Evolutionary conservation across 2,797 vertebrate genomes (phyloP).

Genomic region (Sciurus carolinensis): DNA sequence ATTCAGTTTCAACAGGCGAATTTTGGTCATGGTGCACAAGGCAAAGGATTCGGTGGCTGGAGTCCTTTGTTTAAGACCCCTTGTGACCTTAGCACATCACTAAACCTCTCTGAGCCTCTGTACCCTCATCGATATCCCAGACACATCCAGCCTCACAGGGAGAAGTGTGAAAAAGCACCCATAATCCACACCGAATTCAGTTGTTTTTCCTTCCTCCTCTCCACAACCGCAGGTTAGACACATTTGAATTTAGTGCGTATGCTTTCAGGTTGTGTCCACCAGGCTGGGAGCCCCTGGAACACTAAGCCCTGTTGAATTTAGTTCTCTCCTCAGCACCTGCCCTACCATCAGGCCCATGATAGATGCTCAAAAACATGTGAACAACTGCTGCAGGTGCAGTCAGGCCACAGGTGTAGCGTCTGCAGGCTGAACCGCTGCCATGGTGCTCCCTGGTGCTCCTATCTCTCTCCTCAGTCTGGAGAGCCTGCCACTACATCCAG

Average conservation of each 20-base stretch:
- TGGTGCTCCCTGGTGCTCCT: background rate
- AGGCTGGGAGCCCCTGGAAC: background rate
- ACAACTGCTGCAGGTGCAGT: background rate
- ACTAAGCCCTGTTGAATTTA: background rate
- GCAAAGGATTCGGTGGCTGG: background rate
- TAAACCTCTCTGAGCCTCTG: background rate
- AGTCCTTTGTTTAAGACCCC: background rate
- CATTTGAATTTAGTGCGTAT: background rate
- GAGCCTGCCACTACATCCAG: too few relatives aligned
- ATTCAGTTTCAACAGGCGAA: background rate
- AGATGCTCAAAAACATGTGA: background rate
- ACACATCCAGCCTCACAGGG: background rate
- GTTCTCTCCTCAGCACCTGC: background rate
- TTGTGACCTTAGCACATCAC: background rate
- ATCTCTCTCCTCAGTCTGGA: background rate
- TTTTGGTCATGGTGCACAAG: background rate
- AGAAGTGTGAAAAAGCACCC: background rate
- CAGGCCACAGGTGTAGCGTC: background rate
- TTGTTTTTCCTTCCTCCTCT: background rate
- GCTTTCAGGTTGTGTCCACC: background rate
- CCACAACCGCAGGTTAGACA: background rate
- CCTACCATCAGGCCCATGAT: background rate
- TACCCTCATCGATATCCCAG: background rate
- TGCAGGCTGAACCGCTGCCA: background rate
- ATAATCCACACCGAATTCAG: background rate